Base-by-base conservation (phyloP, 2,797 vertebrate species). In the Rhodeus uyekii region DNA sequence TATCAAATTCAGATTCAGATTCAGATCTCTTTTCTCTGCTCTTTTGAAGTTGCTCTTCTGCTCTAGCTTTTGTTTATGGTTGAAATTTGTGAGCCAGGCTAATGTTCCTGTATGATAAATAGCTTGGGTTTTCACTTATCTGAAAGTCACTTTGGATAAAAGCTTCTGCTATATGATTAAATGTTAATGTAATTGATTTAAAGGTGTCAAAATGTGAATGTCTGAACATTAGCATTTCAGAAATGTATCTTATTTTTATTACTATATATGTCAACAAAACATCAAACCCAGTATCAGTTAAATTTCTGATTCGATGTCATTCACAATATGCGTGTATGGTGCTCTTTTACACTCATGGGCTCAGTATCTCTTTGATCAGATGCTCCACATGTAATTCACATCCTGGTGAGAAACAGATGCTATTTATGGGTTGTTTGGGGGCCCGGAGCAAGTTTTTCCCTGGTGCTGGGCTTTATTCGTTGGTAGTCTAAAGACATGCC, bases 351-450 rank as follows among this genome's bases (percentile, higher is more conserved):
- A 67, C 34, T 74, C 27, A 32, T 75, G 71, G 48, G 75, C 71
- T 81, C 80, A 75, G 80, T 75, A 38, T 81, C 44, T 81, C 80
- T 81, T 81, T 81, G 71, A 75, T 81, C 46, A 81, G 63, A 75
- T 81, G 60, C 71, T 81, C 69, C 46, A 53, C 61, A 74, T 81
- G 71, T 75, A 67, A 19, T 55, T 55, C 34, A 64, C 27, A 29
- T 81, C 80, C 80, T 81, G 80, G 61, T 53, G 71, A 81, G 80
- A 81, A 36, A 81, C 71, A 81, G 71, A 81, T 5, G 38, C 80
- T 81, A 81, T 82, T 76, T 82, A 22, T 67, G 81, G 81, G 46
- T 82, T 68, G 81, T 82, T 76, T 60, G 73, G 48, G 64, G 73
- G 72, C 81, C 81, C 39, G 38, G 63, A 60, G 81, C 64, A 76